Evolutionary conservation across 2,888 invertebrate genomes (phyloP).

Genomic region (Dasysyrphus albostriatus): DNA sequence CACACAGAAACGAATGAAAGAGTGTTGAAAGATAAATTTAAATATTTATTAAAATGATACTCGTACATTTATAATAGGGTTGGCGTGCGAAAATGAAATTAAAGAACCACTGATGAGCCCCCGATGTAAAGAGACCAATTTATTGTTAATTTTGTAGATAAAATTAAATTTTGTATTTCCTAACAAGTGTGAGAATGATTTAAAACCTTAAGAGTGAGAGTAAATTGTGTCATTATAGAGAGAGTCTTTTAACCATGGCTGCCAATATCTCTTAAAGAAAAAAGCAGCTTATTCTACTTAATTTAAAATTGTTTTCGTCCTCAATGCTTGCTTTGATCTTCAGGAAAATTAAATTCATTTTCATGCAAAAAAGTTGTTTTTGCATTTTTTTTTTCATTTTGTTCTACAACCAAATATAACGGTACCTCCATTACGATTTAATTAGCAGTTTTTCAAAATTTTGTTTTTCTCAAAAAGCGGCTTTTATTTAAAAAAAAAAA

Average conservation of each 20-base stretch:
- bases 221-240: constrained; percentile 50
- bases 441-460: too few relatives aligned
- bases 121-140: background rate
- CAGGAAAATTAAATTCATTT: too few relatives aligned
- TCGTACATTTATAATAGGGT: constrained; percentile 8
- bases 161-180: constrained; percentile 38
- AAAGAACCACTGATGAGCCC: background rate
- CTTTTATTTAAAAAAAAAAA: too few relatives aligned
- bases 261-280: background rate
- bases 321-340: too few relatives aligned
- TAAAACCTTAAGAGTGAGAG: constrained; percentile 24
- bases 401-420: too few relatives aligned
- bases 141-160: constrained; percentile 31
- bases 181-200: constrained; percentile 2
- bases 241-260: background rate
- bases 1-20: background rate
- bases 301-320: background rate
- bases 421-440: too few relatives aligned
- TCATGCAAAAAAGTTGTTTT: too few relatives aligned
- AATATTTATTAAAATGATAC: constrained; percentile 38
- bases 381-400: too few relatives aligned
- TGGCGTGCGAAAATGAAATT: background rate
- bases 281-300: background rate
- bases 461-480: too few relatives aligned
- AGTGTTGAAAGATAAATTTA: constrained; percentile 45